These are phyloP conservation scores for Corapipo altera DNA, from an alignment of 2,113 vertebrate species.

Conservation along the genomic window DNA sequence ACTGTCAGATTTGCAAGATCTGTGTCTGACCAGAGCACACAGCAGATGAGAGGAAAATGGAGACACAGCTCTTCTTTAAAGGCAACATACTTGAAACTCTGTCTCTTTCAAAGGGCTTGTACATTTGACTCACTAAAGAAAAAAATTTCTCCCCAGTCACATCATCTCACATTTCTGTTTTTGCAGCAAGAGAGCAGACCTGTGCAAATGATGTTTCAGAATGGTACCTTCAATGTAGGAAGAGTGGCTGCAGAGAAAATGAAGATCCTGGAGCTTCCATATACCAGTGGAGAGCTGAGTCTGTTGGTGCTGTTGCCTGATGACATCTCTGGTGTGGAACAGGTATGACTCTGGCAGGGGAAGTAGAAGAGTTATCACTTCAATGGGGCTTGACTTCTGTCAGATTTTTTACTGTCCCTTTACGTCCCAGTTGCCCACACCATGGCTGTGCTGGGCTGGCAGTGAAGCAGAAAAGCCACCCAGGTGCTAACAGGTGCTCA, in stretches of 20 bases:
- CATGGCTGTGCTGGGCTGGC: not conserved
- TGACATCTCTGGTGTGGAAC: constrained; percentile 16
- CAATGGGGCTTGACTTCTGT: not conserved
- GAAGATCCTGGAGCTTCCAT: constrained; percentile 24
- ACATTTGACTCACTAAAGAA: not conserved
- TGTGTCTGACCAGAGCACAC: not conserved
- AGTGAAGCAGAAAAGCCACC: not conserved
- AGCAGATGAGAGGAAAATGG: not conserved
- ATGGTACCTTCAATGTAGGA: not conserved
- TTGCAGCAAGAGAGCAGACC: constrained; percentile 40
- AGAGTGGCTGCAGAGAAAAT: not conserved
- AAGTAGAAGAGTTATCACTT: not conserved
- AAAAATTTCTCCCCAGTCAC: not conserved
- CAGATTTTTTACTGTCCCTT: not conserved
- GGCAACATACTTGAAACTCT: not conserved
- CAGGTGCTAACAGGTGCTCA: not conserved
- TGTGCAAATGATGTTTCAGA: constrained; percentile 35
- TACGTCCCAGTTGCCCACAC: not conserved
- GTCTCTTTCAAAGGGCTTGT: not conserved
- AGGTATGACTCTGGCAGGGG: constrained; percentile 8
- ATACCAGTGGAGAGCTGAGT: not conserved
- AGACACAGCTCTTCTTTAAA: not conserved
- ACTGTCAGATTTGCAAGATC: not conserved
- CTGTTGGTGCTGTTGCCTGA: constrained; percentile 48
- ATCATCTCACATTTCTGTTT: not conserved